Percentiles rank a stretch among this genome's conserved stretches.
Evolutionary conservation across 2,797 vertebrate species (phyloP).

Genomic region (Crocidura indochinensis): DNA sequence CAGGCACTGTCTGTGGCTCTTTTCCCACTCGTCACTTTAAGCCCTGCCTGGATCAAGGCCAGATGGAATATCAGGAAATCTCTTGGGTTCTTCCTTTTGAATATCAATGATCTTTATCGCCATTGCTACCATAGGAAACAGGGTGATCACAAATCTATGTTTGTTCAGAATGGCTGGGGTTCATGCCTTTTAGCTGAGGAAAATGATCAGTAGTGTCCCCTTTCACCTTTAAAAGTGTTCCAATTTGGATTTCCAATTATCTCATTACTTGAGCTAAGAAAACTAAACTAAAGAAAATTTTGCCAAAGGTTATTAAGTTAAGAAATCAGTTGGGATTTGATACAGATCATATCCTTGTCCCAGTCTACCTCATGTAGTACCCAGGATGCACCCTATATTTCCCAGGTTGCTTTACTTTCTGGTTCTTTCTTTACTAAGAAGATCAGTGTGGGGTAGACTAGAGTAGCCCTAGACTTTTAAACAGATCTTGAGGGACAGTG

Average conservation of each 20-base stretch:
- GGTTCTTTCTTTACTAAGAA: not conserved
- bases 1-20: not conserved
- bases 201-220: not conserved
- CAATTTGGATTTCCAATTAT: conserved; percentile 37
- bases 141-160: not conserved
- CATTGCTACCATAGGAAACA: not conserved
- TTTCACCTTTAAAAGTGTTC: not conserved
- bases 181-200: not conserved
- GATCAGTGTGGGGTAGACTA: not conserved
- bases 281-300: conserved; percentile 29
- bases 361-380: not conserved
- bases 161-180: not conserved
- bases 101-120: not conserved
- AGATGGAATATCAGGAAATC: conserved; percentile 60
- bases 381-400: not conserved
- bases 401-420: not conserved
- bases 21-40: not conserved
- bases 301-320: conserved; percentile 12
- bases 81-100: not conserved
- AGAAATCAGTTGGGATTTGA: conserved; percentile 10
- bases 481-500: not conserved
- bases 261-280: not conserved
- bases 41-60: conserved; percentile 13
- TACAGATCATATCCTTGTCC: not conserved
- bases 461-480: not conserved